Base-by-base conservation (phyloP, 2,797 vertebrate genomes). In the Menidia menidia region DNA sequence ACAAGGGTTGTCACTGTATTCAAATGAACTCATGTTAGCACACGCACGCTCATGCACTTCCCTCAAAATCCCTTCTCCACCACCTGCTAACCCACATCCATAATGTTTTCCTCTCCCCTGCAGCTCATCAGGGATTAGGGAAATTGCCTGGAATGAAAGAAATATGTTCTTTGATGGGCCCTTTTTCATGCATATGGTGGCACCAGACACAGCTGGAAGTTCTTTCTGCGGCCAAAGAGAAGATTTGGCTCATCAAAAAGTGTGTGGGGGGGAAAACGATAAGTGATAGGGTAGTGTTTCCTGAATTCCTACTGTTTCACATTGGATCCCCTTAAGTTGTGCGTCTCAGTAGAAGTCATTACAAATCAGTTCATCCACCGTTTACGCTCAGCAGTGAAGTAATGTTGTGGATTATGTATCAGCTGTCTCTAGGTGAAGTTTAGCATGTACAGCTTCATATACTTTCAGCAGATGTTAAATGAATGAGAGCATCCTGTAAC, bases 91-190 rank as follows among this genome's bases (percentile, higher is more conserved):
- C 91, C 70, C 88, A 84, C 84, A 89, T 85, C 83, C 86, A 81
- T 87, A 91, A 90, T 90, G 81, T 91, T 91, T 90, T 90, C 86
- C 84, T 91, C 86, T 93, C 87, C 90, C 93, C 89, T 87, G 88
- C 88, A 91, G 92, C 92, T 94, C 90, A 92, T 93, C 90, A 83
- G 91, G 90, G 93, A 94, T 94, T 94, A 94, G 91, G 93, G 92
- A 94, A 94, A 94, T 94, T 92, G 93, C 89, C 85, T 88, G 91
- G 92, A 94, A 93, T 93, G 89, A 94, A 93, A 92, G 88, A 94
- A 94, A 92, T 94, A 90, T 93, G 90, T 91, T 94, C 91, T 94
- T 93, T 94, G 92, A 94, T 94, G 92, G 92, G 69, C 84, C 82
- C 85, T 92, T 93, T 91, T 91, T 93, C 85, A 90, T 91, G 91